These are phyloP conservation scores for Heteromurus nitidus DNA, from an alignment of 2,888 invertebrate species.

Conservation along the genomic window DNA sequence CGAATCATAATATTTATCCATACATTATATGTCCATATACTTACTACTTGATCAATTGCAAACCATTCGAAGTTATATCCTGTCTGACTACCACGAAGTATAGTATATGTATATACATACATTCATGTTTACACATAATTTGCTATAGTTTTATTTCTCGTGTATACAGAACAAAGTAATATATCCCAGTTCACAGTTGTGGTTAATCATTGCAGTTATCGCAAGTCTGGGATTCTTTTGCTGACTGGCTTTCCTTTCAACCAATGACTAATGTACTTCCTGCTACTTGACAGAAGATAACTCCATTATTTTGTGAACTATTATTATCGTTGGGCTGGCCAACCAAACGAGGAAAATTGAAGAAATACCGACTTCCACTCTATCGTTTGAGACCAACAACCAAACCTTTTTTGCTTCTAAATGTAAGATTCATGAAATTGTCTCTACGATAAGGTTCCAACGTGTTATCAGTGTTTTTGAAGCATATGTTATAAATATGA, in stretches of 20 bases:
- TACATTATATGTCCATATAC: too few species aligned
- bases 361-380: constrained; percentile 21
- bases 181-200: neutral
- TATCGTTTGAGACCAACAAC: neutral
- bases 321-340: constrained; percentile 32
- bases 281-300: constrained; percentile 45
- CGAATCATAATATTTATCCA: too few species aligned
- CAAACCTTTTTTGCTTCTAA: neutral
- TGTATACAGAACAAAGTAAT: neutral
- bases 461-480: neutral
- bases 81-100: neutral
- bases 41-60: too few species aligned
- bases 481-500: neutral
- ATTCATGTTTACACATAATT: neutral
- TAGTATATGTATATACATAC: neutral
- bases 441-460: neutral
- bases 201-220: neutral
- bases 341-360: constrained; percentile 53
- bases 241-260: neutral
- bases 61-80: neutral
- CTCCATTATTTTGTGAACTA: constrained; percentile 22
- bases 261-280: constrained; percentile 61
- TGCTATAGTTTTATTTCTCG: neutral
- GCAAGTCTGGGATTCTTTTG: neutral
- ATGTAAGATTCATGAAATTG: neutral